These are phyloP conservation scores for Bombus polaris DNA, from an alignment of 1,140 invertebrate genomes.

Conservation along the genomic window DNA sequence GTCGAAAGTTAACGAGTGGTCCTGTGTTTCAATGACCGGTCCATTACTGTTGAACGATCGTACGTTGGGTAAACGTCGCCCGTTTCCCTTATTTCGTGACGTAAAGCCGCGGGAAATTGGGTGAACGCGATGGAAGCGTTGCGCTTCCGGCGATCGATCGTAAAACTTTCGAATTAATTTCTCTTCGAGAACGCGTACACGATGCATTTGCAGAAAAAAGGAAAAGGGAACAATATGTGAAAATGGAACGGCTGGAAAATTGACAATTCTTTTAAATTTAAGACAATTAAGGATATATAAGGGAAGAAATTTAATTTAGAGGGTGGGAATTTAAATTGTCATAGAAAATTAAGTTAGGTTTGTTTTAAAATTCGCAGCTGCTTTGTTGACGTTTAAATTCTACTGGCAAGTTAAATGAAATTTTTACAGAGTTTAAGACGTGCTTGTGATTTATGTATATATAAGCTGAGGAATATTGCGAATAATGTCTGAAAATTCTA, in stretches of 20 bases:
- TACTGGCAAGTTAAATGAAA: no score
- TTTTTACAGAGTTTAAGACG: no score
- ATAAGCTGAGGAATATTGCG: not conserved
- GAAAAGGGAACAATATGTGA: not conserved
- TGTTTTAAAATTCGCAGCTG: no score
- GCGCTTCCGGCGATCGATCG: not conserved
- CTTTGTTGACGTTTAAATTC: no score
- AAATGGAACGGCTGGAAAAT: not conserved
- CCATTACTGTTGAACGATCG: slow-evolving; percentile 15
- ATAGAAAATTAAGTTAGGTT: no score
- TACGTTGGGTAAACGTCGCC: slow-evolving; percentile 4
- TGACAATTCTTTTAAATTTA: not conserved
- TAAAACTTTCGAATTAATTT: slow-evolving; percentile 31
- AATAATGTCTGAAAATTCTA: not conserved
- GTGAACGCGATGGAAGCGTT: not conserved
- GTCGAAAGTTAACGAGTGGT: slow-evolving; percentile 36
- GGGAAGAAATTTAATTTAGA: not conserved
- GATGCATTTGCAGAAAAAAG: not conserved
- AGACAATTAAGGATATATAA: not conserved
- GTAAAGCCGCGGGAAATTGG: slow-evolving; percentile 8
- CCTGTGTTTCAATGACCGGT: not conserved
- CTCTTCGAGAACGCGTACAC: not conserved
- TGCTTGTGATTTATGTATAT: not conserved
- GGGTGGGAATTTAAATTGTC: not conserved
- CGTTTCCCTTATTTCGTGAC: slow-evolving; percentile 29